Evolutionary conservation across 2,113 vertebrate species (phyloP), one percentile per base, ranked within the genome.

Genomic region (Pygathrix nemaeus): DNA sequence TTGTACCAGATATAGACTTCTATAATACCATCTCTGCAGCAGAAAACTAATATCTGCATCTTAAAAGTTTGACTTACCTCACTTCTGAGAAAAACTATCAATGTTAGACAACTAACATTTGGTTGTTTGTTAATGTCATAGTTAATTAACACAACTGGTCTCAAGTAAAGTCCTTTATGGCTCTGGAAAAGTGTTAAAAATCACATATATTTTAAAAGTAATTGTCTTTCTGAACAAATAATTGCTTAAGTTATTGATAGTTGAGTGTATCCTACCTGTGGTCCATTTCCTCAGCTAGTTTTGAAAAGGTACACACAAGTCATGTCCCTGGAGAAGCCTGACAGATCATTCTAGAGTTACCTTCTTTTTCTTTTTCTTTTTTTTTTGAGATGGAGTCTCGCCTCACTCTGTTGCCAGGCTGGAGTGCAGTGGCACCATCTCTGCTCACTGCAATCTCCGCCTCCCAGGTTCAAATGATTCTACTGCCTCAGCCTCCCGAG

Each of bases 161-260:
- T 93, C 52, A 92, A 79, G 43, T 52, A 85, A 79, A 52, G 17
- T 72, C 23, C 7, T 95, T 84, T 89, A 78, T 35, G 27, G n/a
- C n/a, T 78, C 9, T 83, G 80, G 57, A 92, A 75, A 92, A 92
- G 23, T 89, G 23, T 48, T n/a, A 88, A 52, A 92, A 79, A 64
- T 12, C 16, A 43, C 66, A 13, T n/a, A 45, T 48, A 52, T 55
- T 96, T 83, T 64, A 35, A 88, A 85, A 97, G 18, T 66, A 92
- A 50, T 88, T 91, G 45, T 52, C 75, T 92, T 91, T 59, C 38
- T 76, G 90, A 90, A 50, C 20, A 95, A 90, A 76, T 52, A 76
- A 32, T 76, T 59, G 3, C 30, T 38, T 92, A 48, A 84, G 83
- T 18, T 79, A 21, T 52, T 78, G 87, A 17, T 78, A 61, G 50